Percentiles rank a stretch among this genome's conserved stretches.
Evolutionary conservation across 2,888 invertebrate species (phyloP).

Genomic region (Drosophila tripunctata): DNA sequence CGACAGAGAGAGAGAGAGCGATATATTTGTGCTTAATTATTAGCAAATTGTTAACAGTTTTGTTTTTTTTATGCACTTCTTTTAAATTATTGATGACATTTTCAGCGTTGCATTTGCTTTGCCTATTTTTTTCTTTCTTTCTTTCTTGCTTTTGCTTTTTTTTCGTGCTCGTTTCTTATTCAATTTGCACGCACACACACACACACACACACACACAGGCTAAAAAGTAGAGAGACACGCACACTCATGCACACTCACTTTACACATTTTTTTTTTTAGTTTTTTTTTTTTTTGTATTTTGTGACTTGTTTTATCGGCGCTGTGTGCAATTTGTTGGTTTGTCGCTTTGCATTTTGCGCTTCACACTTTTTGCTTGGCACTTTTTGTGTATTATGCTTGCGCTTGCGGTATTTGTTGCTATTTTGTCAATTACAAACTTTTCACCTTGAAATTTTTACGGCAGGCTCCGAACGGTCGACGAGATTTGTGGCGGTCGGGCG

Average conservation of each 20-base stretch:
- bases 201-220: conserved; percentile 63
- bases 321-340: conserved; percentile 35
- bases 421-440: conserved; percentile 70
- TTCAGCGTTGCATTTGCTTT: conserved; percentile 45
- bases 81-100: conserved; percentile 35
- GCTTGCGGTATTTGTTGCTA: conserved; percentile 63
- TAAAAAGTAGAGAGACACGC: conserved; percentile 48
- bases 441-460: conserved; percentile 76
- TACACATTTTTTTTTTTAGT: conserved; percentile 64
- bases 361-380: conserved; percentile 45
- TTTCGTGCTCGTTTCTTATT: conserved; percentile 72
- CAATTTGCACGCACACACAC: conserved; percentile 75
- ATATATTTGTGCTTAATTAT: conserved; percentile 30
- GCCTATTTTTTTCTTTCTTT: too few relatives aligned
- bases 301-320: too few relatives aligned
- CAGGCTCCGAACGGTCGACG: conserved; percentile 62
- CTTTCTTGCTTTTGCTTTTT: too few relatives aligned
- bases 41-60: conserved; percentile 34
- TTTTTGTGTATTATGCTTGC: conserved; percentile 38
- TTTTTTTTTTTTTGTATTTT: too few relatives aligned
- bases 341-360: conserved; percentile 32
- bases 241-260: conserved; percentile 71
- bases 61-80: conserved; percentile 9
- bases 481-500: conserved; percentile 59
- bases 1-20: too few relatives aligned